phyloP scores from a whole-genome alignment of 2,113 vertebrate species.

The Mobula birostris region DNA sequence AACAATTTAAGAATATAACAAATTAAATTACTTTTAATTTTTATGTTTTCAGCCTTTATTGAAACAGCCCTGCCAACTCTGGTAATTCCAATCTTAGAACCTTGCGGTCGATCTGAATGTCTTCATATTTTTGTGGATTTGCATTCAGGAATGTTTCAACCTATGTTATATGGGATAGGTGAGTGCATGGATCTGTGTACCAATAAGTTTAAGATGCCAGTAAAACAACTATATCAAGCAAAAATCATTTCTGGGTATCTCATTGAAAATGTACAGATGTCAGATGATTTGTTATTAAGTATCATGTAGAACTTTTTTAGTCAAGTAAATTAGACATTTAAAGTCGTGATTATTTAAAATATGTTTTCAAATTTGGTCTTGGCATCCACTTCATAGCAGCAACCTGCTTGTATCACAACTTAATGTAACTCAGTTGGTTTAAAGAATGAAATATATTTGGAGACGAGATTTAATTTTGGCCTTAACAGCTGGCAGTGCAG shows the following conservation, averaged over 20 bases:
- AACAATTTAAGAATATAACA: no score
- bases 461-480: no score
- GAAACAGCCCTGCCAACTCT: slow-evolving; percentile 90
- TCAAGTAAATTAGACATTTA: neutral
- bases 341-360: neutral
- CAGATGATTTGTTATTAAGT: neutral
- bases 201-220: neutral
- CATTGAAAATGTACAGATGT: neutral
- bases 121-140: slow-evolving; percentile 96
- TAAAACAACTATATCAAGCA: neutral
- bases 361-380: neutral
- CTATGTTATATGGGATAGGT: slow-evolving; percentile 95
- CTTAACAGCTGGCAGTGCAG: no score
- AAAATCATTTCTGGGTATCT: neutral
- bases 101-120: slow-evolving; percentile 90
- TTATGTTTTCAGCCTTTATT: slow-evolving; percentile 72
- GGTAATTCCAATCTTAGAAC: slow-evolving; percentile 88
- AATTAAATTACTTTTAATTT: slow-evolving; percentile 25
- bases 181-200: slow-evolving; percentile 48
- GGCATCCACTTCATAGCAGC: neutral
- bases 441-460: no score
- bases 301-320: neutral
- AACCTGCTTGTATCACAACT: no score
- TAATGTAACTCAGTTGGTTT: no score
- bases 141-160: slow-evolving; percentile 96